Percentiles rank a stretch among this genome's conserved stretches.
Evolutionary conservation across 2,797 vertebrate species (phyloP).

Genomic region (Coccyzus lansbergi): DNA sequence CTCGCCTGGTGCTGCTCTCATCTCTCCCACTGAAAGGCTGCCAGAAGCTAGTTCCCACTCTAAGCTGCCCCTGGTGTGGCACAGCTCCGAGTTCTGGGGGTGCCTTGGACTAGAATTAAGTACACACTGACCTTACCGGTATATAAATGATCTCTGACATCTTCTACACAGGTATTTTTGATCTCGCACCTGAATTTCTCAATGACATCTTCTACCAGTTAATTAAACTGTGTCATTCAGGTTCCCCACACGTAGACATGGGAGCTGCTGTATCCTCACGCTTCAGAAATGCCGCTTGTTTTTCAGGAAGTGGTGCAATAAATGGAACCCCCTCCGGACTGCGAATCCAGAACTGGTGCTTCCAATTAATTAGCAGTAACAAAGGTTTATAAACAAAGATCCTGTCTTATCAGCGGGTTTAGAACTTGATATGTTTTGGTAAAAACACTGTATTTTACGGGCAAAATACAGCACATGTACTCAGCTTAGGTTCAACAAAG

Average conservation of each 20-base stretch:
- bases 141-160: not conserved
- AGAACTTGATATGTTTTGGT: not conserved
- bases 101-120: not conserved
- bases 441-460: not conserved
- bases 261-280: not conserved
- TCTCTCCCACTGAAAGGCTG: not conserved
- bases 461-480: not conserved
- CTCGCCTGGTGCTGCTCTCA: too few relatives aligned
- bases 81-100: not conserved
- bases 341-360: not conserved
- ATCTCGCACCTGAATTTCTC: not conserved
- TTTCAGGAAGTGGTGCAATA: not conserved
- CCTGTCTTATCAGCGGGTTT: not conserved
- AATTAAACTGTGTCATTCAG: too few relatives aligned
- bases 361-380: not conserved
- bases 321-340: not conserved
- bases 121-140: accelerated
- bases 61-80: not conserved
- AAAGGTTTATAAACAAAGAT: not conserved
- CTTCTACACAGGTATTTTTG: accelerated
- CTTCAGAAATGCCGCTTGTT: not conserved
- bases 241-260: not conserved
- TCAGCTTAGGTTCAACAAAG: not conserved
- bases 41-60: not conserved
- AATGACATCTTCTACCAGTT: not conserved